Conservation (phyloP, 2,797 vertebrate species). For the Neoniphon sammara region DNA sequence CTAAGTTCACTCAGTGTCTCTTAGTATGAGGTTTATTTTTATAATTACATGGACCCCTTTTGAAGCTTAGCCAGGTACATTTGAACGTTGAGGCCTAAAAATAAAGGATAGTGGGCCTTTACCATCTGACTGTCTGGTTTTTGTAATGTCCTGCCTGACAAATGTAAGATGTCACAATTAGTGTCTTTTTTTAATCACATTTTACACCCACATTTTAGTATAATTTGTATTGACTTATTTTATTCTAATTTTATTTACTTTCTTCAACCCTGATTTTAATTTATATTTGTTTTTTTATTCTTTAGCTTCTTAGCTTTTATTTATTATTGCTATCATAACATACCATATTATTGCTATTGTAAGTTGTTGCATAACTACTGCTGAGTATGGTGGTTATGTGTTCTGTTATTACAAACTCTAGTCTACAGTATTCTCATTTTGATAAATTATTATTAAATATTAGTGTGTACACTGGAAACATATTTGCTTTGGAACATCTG, state of each 20-base stretch:
- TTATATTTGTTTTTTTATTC: conserved; percentile 1
- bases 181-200: not conserved
- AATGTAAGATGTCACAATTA: too few species aligned
- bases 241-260: not conserved
- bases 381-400: conserved; percentile 6
- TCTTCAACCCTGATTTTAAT: conserved; percentile 24
- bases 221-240: not conserved
- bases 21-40: not conserved
- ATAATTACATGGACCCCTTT: too few species aligned
- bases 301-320: conserved; percentile 30
- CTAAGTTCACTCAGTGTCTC: not conserved
- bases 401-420: not conserved
- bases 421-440: conserved; percentile 16
- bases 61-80: too few species aligned
- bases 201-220: not conserved
- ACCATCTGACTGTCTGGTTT: too few species aligned
- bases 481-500: conserved; percentile 23
- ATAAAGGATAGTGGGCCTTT: too few species aligned
- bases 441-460: conserved; percentile 55
- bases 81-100: too few species aligned
- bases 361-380: too few species aligned
- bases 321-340: conserved; percentile 47
- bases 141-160: too few species aligned
- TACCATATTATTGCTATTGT: too few species aligned
- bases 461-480: conserved; percentile 16